Conservation (phyloP, 2,888 invertebrate genomes). For the Aromia moschata region DNA sequence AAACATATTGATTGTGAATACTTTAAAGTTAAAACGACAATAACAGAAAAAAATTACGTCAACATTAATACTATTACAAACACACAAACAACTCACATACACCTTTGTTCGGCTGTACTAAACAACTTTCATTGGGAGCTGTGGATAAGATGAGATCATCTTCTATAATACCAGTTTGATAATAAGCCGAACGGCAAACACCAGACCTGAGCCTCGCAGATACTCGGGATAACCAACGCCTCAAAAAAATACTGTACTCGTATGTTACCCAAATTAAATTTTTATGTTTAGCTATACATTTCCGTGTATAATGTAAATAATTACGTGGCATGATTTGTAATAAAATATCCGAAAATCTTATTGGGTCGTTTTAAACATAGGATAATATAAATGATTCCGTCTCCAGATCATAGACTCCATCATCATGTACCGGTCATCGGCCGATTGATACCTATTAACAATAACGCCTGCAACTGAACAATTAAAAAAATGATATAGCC, state of each 20-base stretch:
- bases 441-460: conserved; percentile 12
- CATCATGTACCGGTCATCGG: conserved; percentile 9
- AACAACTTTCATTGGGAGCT: conserved; percentile 54
- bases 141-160: conserved; percentile 59
- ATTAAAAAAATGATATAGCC: too few species aligned
- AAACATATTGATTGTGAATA: too few species aligned
- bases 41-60: too few species aligned
- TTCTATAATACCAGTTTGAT: conserved; percentile 52
- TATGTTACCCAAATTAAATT: too few species aligned
- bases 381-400: background rate
- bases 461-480: too few species aligned
- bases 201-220: background rate
- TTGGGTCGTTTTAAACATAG: conserved; percentile 8
- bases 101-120: conserved; percentile 46
- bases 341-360: conserved; percentile 7
- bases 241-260: background rate
- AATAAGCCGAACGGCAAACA: conserved; percentile 22
- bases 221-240: background rate
- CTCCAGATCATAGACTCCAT: background rate
- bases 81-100: too few species aligned
- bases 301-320: too few species aligned
- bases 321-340: too few species aligned
- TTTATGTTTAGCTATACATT: too few species aligned
- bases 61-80: too few species aligned
- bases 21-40: too few species aligned